phyloP scores from a whole-genome alignment of 2,888 invertebrate genomes.

The Andrena minutula region DNA sequence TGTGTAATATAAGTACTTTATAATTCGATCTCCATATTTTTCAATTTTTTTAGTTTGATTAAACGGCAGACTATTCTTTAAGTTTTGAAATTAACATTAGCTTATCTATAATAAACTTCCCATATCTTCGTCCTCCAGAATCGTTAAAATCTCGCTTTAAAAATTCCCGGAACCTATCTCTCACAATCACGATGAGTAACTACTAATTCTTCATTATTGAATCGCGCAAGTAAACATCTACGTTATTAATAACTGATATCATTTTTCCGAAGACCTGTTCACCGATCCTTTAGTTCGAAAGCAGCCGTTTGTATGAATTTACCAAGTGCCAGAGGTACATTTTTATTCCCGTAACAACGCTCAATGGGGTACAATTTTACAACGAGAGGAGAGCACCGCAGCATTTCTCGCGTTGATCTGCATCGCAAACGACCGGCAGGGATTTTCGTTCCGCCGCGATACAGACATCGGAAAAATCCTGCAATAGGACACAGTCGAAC shows the following conservation, averaged over 20 bases:
- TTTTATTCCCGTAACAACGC: constrained; percentile 12
- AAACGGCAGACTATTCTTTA: no score
- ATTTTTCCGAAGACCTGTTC: neutral
- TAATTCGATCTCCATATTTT: no score
- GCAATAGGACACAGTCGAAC: neutral
- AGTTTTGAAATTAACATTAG: no score
- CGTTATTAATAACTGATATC: neutral
- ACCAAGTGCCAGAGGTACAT: constrained; percentile 15
- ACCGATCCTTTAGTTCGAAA: neutral
- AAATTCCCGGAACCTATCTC: neutral
- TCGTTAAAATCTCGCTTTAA: no score
- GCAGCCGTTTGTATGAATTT: constrained; percentile 16
- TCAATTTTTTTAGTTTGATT: no score
- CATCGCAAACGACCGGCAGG: constrained; percentile 50
- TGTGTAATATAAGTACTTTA: no score
- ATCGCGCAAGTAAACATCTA: neutral
- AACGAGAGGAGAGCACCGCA: neutral
- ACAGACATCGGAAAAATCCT: constrained; percentile 43
- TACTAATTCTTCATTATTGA: neutral
- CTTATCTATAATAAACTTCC: no score
- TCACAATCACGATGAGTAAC: neutral
- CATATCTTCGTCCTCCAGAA: no score
- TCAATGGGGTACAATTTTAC: constrained; percentile 31
- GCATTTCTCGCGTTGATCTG: constrained; percentile 46
- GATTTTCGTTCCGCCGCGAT: constrained; percentile 48